Percentiles rank a stretch among this genome's conserved stretches.
Evolutionary conservation across 2,797 vertebrate species (phyloP).

Genomic region (Hemitrygon akajei): DNA sequence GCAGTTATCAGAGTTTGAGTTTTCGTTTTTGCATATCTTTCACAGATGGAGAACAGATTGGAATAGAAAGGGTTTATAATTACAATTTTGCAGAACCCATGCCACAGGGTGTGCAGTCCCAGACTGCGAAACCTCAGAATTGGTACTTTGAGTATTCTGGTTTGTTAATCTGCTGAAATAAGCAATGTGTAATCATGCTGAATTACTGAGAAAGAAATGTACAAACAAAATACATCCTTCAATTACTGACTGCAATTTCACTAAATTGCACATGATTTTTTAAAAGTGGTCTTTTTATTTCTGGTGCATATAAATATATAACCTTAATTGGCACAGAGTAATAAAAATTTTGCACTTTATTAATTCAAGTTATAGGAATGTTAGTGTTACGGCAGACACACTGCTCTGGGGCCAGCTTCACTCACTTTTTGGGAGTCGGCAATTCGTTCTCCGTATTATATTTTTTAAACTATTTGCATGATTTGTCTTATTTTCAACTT

Average conservation of each 20-base stretch:
- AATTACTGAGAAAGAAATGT: not conserved
- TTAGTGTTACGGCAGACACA: not conserved
- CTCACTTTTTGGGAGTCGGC: too few species aligned
- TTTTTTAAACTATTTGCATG: too few species aligned
- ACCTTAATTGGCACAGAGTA: not conserved
- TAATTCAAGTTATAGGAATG: not conserved
- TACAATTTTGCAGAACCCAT: not conserved
- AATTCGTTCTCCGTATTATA: too few species aligned
- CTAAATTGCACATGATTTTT: not conserved
- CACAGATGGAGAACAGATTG: not conserved
- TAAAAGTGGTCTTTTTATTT: not conserved
- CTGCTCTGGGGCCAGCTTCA: not conserved
- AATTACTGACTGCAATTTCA: not conserved
- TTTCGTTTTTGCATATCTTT: not conserved
- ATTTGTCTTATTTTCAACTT: too few species aligned
- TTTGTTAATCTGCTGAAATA: constrained; percentile 26
- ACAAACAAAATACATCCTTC: not conserved
- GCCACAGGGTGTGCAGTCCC: not conserved
- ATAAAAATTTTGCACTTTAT: not conserved
- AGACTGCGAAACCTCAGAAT: not conserved
- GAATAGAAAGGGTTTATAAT: not conserved
- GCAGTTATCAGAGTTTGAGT: not conserved
- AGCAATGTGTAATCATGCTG: not conserved
- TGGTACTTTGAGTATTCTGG: not conserved
- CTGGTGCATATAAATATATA: not conserved